These are phyloP conservation scores for Thunnus thynnus DNA, from an alignment of 2,113 vertebrate species.

Conservation along the genomic window DNA sequence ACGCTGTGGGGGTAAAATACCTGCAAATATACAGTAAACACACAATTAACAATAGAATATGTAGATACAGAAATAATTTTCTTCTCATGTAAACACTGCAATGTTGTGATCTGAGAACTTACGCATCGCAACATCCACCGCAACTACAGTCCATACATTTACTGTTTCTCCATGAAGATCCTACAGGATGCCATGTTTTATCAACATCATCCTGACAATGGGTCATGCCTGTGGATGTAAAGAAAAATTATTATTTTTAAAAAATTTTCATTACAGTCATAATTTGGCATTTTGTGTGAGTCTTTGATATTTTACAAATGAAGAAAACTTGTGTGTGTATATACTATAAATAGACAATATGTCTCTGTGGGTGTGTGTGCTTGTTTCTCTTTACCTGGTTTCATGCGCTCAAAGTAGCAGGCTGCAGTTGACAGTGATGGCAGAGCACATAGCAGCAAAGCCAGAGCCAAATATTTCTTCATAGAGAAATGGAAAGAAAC, in stretches of 20 bases:
- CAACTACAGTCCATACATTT: slow-evolving; percentile 60
- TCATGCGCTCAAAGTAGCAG: accelerated
- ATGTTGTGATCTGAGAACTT: slow-evolving; percentile 20
- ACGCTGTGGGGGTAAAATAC: accelerated
- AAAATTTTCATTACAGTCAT: background rate
- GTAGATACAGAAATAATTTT: background rate
- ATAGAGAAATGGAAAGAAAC: slow-evolving; percentile 6
- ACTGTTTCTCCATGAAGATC: slow-evolving; percentile 72
- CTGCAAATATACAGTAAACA: slow-evolving; percentile 57
- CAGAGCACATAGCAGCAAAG: slow-evolving; percentile 58
- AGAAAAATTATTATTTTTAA: background rate
- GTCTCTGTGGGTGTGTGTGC: background rate
- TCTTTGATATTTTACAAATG: background rate
- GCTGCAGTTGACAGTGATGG: background rate
- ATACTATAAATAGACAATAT: background rate
- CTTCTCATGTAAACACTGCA: background rate
- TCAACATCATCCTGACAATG: slow-evolving; percentile 62
- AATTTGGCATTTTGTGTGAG: background rate
- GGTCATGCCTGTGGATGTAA: slow-evolving; percentile 1
- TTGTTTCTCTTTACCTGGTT: slow-evolving; percentile 29
- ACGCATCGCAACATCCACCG: slow-evolving; percentile 39
- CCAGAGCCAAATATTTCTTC: slow-evolving; percentile 60
- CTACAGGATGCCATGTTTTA: slow-evolving; percentile 53
- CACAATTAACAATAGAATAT: background rate
- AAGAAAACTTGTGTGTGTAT: background rate